Percentiles rank a stretch among this genome's conserved stretches.
phyloP scores from a whole-genome alignment of 53 echinoderm and acorn worm species.

The Holothuria leucospilota region DNA sequence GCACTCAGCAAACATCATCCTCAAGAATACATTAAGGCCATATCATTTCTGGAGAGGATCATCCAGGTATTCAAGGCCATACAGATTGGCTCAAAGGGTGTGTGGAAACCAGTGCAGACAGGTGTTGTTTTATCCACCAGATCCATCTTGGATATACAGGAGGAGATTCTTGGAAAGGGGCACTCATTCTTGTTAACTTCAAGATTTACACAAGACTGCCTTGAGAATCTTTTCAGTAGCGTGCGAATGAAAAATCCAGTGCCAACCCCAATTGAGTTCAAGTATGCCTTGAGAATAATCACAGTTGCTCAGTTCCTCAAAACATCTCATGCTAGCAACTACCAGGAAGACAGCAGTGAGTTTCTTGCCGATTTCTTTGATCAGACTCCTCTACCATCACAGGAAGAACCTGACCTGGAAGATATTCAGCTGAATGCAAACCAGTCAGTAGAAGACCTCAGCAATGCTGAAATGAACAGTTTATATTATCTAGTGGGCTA shows the following conservation, averaged over 20 bases:
- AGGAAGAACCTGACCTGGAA: not conserved
- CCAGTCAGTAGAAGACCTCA: too few relatives aligned
- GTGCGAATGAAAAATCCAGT: slow-evolving; percentile 73
- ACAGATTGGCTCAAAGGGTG: slow-evolving; percentile 56
- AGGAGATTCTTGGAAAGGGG: slow-evolving; percentile 66
- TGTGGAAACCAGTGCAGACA: slow-evolving; percentile 78
- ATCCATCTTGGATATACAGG: slow-evolving; percentile 61
- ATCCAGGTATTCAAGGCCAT: slow-evolving; percentile 63
- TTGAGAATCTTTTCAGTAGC: too few relatives aligned
- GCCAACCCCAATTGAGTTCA: slow-evolving; percentile 59
- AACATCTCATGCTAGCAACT: not conserved
- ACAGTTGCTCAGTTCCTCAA: slow-evolving; percentile 71
- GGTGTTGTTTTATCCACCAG: slow-evolving; percentile 63
- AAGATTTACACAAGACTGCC: too few relatives aligned
- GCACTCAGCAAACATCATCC: slow-evolving; percentile 62
- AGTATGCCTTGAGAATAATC: slow-evolving; percentile 50
- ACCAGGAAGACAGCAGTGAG: slow-evolving; percentile 30
- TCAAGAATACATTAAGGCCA: slow-evolving; percentile 39
- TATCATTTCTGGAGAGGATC: slow-evolving; percentile 39
- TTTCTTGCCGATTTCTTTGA: slow-evolving; percentile 28
- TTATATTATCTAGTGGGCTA: slow-evolving; percentile 29
- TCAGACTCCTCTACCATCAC: not conserved
- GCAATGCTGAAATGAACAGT: slow-evolving; percentile 22
- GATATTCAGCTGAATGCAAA: not conserved
- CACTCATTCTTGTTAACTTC: slow-evolving; percentile 64